Conservation (phyloP, 2,888 invertebrate genomes). For the Camponotus fellah region DNA sequence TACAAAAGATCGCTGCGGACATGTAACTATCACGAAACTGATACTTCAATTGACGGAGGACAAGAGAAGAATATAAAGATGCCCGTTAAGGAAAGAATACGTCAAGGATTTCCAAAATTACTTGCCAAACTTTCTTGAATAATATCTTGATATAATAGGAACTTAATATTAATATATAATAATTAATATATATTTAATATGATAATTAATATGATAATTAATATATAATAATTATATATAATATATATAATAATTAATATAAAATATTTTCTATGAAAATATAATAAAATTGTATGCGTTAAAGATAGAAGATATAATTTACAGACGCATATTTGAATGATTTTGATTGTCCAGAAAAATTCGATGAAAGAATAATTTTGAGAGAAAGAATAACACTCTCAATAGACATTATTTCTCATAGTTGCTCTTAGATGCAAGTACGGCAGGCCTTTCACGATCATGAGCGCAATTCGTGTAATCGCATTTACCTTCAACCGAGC, state of each 20-base stretch:
- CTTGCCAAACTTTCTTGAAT: background rate
- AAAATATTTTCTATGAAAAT: background rate
- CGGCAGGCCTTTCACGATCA: constrained; percentile 72
- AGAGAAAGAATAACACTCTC: background rate
- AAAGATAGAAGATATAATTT: background rate
- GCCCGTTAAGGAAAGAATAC: background rate
- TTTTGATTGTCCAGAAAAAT: background rate
- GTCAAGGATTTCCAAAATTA: background rate
- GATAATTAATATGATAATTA: background rate
- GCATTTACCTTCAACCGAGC: constrained; percentile 36
- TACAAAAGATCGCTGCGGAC: constrained; percentile 35
- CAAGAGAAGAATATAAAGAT: background rate
- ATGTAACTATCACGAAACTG: background rate
- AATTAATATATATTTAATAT: background rate
- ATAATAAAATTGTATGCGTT: background rate
- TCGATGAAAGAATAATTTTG: background rate
- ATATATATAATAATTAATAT: background rate
- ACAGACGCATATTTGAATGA: background rate
- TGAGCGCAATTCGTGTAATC: constrained; percentile 44
- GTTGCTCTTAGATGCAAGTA: constrained; percentile 29
- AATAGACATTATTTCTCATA: background rate
- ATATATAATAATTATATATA: background rate
- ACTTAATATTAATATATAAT: too few species aligned
- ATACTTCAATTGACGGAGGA: background rate
- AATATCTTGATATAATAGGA: background rate